phyloP scores from a whole-genome alignment of 2,888 invertebrate species.

The Busseola fusca region DNA sequence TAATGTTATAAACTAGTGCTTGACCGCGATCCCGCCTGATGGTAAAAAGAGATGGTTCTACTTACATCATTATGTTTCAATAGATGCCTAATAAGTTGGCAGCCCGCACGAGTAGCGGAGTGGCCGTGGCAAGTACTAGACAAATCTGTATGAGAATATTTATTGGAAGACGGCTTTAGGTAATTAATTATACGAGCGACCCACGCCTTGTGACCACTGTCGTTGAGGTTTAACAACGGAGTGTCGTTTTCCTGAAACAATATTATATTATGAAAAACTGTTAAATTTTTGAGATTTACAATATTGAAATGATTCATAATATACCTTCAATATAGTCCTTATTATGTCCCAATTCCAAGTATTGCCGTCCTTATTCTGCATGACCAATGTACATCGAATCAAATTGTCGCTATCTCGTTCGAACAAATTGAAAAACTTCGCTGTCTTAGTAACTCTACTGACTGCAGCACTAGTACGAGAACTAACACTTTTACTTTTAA shows the following conservation, averaged over 20 bases:
- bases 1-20: too few species aligned
- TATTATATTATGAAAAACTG: background rate
- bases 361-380: slow-evolving; percentile 93
- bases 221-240: slow-evolving; percentile 78
- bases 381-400: slow-evolving; percentile 94
- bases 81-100: slow-evolving; percentile 93
- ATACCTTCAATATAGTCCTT: slow-evolving; percentile 93
- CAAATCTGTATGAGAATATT: slow-evolving; percentile 95
- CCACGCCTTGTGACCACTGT: slow-evolving; percentile 84
- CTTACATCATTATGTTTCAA: slow-evolving; percentile 90
- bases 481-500: slow-evolving; percentile 87
- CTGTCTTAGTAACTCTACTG: slow-evolving; percentile 81
- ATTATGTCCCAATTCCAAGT: slow-evolving; percentile 98
- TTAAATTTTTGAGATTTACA: background rate
- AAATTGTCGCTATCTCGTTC: slow-evolving; percentile 91
- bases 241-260: slow-evolving; percentile 78
- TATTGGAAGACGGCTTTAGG: slow-evolving; percentile 95
- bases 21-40: too few species aligned
- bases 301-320: slow-evolving; percentile 14
- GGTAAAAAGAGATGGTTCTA: too few species aligned
- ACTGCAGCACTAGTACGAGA: slow-evolving; percentile 82
- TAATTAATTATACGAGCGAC: slow-evolving; percentile 93
- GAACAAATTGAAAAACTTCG: slow-evolving; percentile 87
- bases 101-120: slow-evolving; percentile 91
- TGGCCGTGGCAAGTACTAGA: slow-evolving; percentile 88